A percentile compares a stretch with the other conserved stretches of the same genome.
Conservation (phyloP, 2,113 vertebrate species). For the Cephalopholis sonnerati region DNA sequence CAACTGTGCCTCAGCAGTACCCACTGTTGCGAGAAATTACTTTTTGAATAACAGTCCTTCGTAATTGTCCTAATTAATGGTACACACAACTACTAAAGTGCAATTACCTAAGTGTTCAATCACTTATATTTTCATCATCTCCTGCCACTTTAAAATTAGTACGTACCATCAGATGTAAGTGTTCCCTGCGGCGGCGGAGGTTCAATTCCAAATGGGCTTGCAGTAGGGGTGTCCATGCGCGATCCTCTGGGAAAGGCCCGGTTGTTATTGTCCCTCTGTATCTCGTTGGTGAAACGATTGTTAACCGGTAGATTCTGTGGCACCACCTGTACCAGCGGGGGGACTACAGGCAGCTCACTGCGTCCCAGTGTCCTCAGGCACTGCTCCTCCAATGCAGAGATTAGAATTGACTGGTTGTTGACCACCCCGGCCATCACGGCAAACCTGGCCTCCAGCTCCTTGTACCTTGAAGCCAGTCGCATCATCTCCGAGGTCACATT, state of each 20-base stretch:
- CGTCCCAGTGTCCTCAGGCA: slow-evolving; percentile 89
- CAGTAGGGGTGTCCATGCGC: slow-evolving; percentile 82
- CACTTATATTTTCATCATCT: background rate
- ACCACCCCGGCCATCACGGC: slow-evolving; percentile 91
- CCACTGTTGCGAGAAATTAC: slow-evolving; percentile 38
- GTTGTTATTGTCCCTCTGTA: slow-evolving; percentile 90
- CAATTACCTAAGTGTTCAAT: background rate
- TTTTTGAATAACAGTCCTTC: slow-evolving; percentile 9
- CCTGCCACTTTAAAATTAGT: background rate
- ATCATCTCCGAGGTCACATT: slow-evolving; percentile 97
- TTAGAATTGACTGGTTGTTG: slow-evolving; percentile 96
- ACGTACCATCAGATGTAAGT: slow-evolving; percentile 91
- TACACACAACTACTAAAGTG: background rate
- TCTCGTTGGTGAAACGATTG: slow-evolving; percentile 93
- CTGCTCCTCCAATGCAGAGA: slow-evolving; percentile 92
- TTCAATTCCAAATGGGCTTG: slow-evolving; percentile 80
- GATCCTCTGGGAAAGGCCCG: slow-evolving; percentile 89
- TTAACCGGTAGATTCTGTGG: slow-evolving; percentile 91
- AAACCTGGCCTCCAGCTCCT: slow-evolving; percentile 92
- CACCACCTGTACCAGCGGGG: slow-evolving; percentile 96
- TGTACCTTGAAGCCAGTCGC: slow-evolving; percentile 92
- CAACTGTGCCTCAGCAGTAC: slow-evolving; percentile 49
- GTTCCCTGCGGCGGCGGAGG: slow-evolving; percentile 92
- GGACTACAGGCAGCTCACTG: slow-evolving; percentile 88
- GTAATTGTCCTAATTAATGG: slow-evolving; percentile 8